Evolutionary conservation across 1,140 invertebrate species (phyloP), one percentile per base, ranked within the genome.

Genomic region (Drosophila seguyi): DNA sequence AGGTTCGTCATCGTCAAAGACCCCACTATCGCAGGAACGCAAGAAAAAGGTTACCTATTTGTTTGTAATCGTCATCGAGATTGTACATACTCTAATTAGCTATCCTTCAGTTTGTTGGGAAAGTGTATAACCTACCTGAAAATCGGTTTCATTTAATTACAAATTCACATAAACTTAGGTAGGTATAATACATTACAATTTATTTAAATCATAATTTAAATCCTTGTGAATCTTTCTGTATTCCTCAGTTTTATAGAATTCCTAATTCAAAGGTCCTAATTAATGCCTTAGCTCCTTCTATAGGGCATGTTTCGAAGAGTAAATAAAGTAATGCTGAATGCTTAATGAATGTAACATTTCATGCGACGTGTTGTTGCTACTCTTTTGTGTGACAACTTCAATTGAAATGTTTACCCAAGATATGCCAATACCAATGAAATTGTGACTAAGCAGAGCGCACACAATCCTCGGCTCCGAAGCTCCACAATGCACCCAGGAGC

Each of bases 331-430:
- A n/a, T 20, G 22, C 18, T 55, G 45, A 67, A 76, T 76, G 74
- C 74, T 67, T 76, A 75, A 76, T 76, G 62, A 67, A 75, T 44
- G 53, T 41, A 65, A 22, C 55, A 75, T 75, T 75, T 75, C 67
- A 69, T 69, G 66, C 66, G 42, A 22, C 36, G 57, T 55, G 59
- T 44, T 34, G 22, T 18, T 25, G 66, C 31, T 50, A 39, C 42
- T 25, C 72, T 75, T 75, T 76, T 79, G 65, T 63, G 75, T 79
- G 59, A 79, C 75, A 69, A 57, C 50, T 66, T 75, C 53, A 81
- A 80, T 71, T 74, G 69, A 72, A 81, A 60, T 88, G 77, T 88
- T 88, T 90, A 71, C 84, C 60, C 72, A 88, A 88, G 85, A 88
- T 88, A 88, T 79, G 82, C 50, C 55, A 48, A 56, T 59, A 53